phyloP scores from a whole-genome alignment of 2,888 invertebrate genomes.

The Scaptomyza tumidula region DNA sequence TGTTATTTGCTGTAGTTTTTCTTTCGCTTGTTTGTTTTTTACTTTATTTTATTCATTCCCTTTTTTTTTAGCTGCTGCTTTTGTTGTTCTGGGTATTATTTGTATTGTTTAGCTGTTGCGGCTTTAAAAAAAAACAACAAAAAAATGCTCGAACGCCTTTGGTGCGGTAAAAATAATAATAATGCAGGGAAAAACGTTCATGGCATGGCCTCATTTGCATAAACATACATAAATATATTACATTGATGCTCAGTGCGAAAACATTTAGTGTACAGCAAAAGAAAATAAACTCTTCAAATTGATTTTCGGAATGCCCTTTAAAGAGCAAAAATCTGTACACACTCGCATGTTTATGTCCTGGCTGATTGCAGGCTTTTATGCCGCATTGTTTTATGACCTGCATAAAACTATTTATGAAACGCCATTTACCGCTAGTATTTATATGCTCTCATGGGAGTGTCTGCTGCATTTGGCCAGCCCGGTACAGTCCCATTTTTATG shows the following conservation, averaged over 20 bases:
- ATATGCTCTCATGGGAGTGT: constrained; percentile 13
- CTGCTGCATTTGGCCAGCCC: constrained; percentile 42
- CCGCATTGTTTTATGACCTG: constrained; percentile 40
- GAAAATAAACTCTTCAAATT: constrained; percentile 27
- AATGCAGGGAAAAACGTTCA: constrained; percentile 31
- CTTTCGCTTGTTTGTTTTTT: constrained; percentile 16
- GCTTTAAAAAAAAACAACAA: constrained; percentile 36
- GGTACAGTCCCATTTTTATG: constrained; percentile 49
- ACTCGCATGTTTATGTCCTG: constrained; percentile 22
- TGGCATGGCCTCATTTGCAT: constrained; percentile 44
- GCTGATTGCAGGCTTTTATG: constrained; percentile 52
- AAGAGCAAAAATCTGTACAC: constrained; percentile 25
- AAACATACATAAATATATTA: constrained; percentile 10
- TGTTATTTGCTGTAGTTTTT: constrained; percentile 59
- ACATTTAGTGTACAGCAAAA: background rate
- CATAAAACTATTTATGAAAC: constrained; percentile 74
- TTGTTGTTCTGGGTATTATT: constrained; percentile 15
- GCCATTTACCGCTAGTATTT: constrained; percentile 26
- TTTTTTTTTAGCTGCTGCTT: constrained; percentile 20
- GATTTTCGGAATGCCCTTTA: constrained; percentile 33
- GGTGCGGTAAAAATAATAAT: constrained; percentile 41
- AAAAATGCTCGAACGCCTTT: constrained; percentile 52
- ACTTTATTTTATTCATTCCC: constrained; percentile 17
- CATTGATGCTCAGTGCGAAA: background rate
- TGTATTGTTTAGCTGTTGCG: constrained; percentile 44